A percentile compares a stretch with the other conserved stretches of the same genome.
phyloP scores from a whole-genome alignment of 2,888 invertebrate species.

The Fragum fragum region DNA sequence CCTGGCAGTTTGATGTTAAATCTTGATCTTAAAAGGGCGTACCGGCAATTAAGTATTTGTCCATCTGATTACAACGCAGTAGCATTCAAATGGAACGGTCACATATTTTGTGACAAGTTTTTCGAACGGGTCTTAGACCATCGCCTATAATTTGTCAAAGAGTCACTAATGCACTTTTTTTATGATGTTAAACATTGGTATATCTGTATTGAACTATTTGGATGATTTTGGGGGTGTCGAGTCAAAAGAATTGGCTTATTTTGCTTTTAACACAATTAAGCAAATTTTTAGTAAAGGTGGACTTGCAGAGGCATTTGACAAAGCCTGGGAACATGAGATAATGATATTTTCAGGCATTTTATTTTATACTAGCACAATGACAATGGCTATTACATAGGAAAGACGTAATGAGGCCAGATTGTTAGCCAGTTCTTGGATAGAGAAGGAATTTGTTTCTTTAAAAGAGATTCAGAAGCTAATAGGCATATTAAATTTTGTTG shows the following conservation, averaged over 20 bases:
- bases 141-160: conserved; percentile 38
- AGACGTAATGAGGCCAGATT: conserved; percentile 6
- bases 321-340: conserved; percentile 6
- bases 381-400: conserved; percentile 28
- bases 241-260: conserved; percentile 8
- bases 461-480: not conserved
- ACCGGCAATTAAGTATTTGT: conserved; percentile 20
- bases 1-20: conserved; percentile 7
- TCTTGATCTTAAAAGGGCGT: conserved; percentile 1
- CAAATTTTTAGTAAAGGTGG: conserved; percentile 30
- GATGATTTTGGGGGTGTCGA: conserved; percentile 26
- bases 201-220: conserved; percentile 30
- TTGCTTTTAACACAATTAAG: conserved; percentile 24
- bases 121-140: conserved; percentile 36
- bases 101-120: not conserved
- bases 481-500: not conserved
- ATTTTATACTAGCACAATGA: conserved; percentile 27
- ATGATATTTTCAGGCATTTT: conserved; percentile 33
- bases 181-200: conserved; percentile 26
- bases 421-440: conserved; percentile 26
- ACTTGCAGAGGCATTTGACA: conserved; percentile 30
- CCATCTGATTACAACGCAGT: not conserved
- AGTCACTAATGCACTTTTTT: conserved; percentile 31
- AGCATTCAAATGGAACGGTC: not conserved
- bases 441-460: not conserved